phyloP scores from a whole-genome alignment of 1,140 invertebrate genomes.

The Mizuhopecten yessoensis region DNA sequence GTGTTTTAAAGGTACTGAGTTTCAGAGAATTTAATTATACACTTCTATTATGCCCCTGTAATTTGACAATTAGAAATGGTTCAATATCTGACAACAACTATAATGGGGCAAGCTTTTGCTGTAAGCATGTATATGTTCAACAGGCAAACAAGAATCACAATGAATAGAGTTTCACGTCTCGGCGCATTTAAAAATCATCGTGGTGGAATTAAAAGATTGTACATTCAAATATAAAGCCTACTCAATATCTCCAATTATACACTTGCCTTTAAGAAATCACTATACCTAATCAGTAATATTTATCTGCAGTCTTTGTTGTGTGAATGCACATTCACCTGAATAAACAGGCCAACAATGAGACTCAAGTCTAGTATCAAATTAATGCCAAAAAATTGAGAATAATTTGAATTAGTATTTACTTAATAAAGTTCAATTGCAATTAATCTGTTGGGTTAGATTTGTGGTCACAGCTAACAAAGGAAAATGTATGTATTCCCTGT shows the following conservation, averaged over 20 bases:
- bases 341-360: neutral
- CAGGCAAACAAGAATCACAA: neutral
- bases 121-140: too few relatives aligned
- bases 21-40: neutral
- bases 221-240: neutral
- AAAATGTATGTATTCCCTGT: neutral
- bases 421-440: constrained; percentile 16
- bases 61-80: neutral
- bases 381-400: constrained; percentile 22
- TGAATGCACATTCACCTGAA: neutral
- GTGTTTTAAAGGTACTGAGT: neutral
- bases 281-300: neutral
- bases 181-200: neutral
- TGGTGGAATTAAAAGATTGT: neutral
- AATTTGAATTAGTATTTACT: neutral
- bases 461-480: neutral
- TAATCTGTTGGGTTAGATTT: neutral
- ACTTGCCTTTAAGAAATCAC: neutral
- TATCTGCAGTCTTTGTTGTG: neutral
- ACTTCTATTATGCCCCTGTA: neutral
- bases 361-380: neutral
- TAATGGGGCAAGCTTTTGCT: neutral
- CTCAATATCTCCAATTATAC: neutral
- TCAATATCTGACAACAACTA: neutral
- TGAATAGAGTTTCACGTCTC: neutral